Conservation (phyloP, 2,888 invertebrate species). For the Cacoxenus indagator region DNA sequence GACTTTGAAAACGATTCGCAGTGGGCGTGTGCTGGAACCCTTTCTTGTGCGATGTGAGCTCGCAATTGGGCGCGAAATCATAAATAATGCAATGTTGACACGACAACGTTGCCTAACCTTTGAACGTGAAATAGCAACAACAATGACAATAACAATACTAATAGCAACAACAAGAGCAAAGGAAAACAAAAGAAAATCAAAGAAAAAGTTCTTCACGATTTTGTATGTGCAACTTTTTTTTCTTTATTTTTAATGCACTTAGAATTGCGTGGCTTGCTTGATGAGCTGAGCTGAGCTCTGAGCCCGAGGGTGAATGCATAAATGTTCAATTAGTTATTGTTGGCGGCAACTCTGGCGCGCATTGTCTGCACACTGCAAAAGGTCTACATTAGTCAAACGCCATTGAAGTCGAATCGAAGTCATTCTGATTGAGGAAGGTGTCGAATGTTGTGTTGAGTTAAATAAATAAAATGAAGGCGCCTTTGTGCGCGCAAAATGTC, state of each 20-base stretch:
- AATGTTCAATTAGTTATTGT: slow-evolving; percentile 36
- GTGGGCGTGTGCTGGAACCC: slow-evolving; percentile 51
- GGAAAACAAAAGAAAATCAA: slow-evolving; percentile 3
- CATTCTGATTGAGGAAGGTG: slow-evolving; percentile 7
- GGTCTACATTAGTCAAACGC: slow-evolving; percentile 12
- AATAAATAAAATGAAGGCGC: slow-evolving; percentile 17
- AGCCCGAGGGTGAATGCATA: slow-evolving; percentile 23
- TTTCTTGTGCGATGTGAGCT: slow-evolving; percentile 41
- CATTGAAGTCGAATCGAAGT: background rate
- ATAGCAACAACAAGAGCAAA: background rate
- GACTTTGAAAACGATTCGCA: slow-evolving; percentile 43
- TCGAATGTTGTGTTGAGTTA: slow-evolving; percentile 12
- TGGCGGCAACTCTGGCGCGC: background rate
- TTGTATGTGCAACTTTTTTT: too few relatives aligned
- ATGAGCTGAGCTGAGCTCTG: too few relatives aligned
- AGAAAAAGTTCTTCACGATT: slow-evolving; percentile 13
- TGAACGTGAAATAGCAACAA: slow-evolving; percentile 61
- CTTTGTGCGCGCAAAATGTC: slow-evolving; percentile 15
- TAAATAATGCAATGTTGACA: slow-evolving; percentile 69
- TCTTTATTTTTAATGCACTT: slow-evolving; percentile 1
- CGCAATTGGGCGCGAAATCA: slow-evolving; percentile 57
- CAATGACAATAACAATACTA: background rate
- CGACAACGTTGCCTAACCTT: slow-evolving; percentile 69
- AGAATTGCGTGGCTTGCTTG: slow-evolving; percentile 14
- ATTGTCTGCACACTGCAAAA: background rate